A percentile compares a stretch with the other conserved stretches of the same genome.
Conservation (phyloP, 2,888 invertebrate species). For the Blomia tropicalis region DNA sequence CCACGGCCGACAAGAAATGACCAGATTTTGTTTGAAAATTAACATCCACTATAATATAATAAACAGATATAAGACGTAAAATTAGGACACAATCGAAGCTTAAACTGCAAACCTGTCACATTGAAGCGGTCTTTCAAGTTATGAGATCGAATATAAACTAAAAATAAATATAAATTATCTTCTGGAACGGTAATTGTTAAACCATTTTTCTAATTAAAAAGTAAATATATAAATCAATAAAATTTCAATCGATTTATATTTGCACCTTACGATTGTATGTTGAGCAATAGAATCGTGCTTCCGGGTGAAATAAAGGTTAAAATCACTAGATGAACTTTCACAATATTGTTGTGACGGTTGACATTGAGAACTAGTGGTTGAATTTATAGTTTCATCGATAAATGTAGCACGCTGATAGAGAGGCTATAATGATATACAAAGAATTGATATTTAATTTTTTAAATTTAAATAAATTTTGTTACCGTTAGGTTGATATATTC, state of each 20-base stretch:
- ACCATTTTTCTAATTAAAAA: conserved; percentile 9
- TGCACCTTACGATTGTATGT: background rate
- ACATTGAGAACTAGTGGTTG: background rate
- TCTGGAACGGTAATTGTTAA: background rate
- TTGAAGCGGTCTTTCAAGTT: background rate
- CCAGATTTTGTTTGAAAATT: conserved; percentile 61
- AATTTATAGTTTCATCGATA: conserved; percentile 17
- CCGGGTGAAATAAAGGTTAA: background rate
- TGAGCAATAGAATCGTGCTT: background rate
- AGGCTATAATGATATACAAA: background rate
- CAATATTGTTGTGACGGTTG: background rate
- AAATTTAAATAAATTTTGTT: background rate
- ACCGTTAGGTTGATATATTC: conserved; percentile 18
- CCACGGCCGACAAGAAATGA: conserved; percentile 61
- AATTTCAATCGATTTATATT: conserved; percentile 1
- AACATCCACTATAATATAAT: conserved; percentile 38
- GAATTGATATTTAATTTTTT: background rate
- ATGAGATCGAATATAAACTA: conserved; percentile 3
- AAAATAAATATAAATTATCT: conserved; percentile 8
- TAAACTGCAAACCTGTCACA: conserved; percentile 9
- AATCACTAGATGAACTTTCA: conserved; percentile 13
- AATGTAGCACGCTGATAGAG: background rate
- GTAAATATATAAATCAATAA: no score
- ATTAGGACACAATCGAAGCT: background rate
- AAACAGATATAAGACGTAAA: background rate